These are phyloP conservation scores for Heliconius hewitsoni DNA, from an alignment of 1,140 invertebrate genomes.

Conservation along the genomic window DNA sequence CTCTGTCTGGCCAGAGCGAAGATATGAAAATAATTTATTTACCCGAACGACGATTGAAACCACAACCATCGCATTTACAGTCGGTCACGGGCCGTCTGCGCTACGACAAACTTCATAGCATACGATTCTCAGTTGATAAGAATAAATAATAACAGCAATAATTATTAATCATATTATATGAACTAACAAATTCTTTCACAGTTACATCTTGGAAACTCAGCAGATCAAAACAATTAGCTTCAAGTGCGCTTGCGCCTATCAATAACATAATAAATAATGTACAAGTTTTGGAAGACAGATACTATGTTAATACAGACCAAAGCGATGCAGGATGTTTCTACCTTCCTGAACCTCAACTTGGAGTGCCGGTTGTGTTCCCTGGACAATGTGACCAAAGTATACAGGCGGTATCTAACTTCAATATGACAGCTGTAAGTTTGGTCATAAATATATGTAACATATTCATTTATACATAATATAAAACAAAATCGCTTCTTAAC, in stretches of 20 bases:
- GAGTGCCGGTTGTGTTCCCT: slow-evolving; percentile 57
- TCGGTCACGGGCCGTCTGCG: too few relatives aligned
- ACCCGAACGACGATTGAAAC: too few relatives aligned
- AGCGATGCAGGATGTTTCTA: slow-evolving; percentile 61
- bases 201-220: slow-evolving; percentile 37
- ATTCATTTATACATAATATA: too few relatives aligned
- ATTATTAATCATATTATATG: not conserved
- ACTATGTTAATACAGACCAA: slow-evolving; percentile 51
- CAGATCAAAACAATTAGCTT: slow-evolving; percentile 36
- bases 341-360: slow-evolving; percentile 56
- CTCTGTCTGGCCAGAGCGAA: too few relatives aligned
- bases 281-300: slow-evolving; percentile 52
- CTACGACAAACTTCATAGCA: not conserved
- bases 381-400: slow-evolving; percentile 62
- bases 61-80: too few relatives aligned
- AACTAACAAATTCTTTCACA: not conserved
- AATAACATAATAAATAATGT: slow-evolving; percentile 45
- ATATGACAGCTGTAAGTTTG: slow-evolving; percentile 46
- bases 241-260: slow-evolving; percentile 43
- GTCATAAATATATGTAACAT: not conserved
- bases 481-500: too few relatives aligned
- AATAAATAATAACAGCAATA: too few relatives aligned
- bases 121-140: not conserved
- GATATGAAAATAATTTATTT: too few relatives aligned
- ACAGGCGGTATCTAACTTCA: slow-evolving; percentile 52